Conservation (phyloP, 2,888 invertebrate genomes). For the Drosophila anomalata region DNA sequence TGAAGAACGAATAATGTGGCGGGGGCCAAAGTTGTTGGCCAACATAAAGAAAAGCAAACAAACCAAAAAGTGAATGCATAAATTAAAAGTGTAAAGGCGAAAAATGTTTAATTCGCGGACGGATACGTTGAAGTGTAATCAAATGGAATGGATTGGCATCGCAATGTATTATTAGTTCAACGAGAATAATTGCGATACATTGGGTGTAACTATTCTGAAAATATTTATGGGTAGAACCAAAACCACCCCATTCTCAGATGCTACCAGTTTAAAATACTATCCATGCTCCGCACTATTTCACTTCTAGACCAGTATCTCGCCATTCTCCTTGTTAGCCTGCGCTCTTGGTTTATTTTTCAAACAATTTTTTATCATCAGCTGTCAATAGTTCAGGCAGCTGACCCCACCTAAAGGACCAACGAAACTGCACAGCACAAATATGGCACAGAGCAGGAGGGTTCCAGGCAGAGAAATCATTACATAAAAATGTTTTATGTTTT, state of each 20-base stretch:
- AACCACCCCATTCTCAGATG: too few species aligned
- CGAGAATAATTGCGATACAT: not conserved
- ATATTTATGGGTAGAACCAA: too few species aligned
- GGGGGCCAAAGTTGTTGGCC: conserved; percentile 24
- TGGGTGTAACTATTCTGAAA: not conserved
- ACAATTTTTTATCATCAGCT: conserved; percentile 79
- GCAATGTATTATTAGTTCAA: conserved; percentile 1
- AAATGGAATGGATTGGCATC: conserved; percentile 39
- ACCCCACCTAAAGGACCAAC: conserved; percentile 37
- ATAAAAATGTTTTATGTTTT: conserved; percentile 77
- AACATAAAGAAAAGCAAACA: conserved; percentile 59
- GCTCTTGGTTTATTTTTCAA: conserved; percentile 49
- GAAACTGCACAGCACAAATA: conserved; percentile 25
- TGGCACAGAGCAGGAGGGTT: conserved; percentile 24
- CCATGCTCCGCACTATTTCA: not conserved
- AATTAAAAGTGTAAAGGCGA: conserved; percentile 76
- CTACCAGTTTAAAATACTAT: not conserved
- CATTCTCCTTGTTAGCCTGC: conserved; percentile 19
- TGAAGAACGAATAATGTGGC: not conserved
- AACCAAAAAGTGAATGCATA: conserved; percentile 75
- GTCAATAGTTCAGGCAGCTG: conserved; percentile 75
- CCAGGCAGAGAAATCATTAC: conserved; percentile 64
- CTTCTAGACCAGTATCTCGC: conserved; percentile 2
- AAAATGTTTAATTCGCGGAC: conserved; percentile 66
- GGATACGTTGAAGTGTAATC: conserved; percentile 40